A percentile compares a stretch with the other conserved stretches of the same genome.
Evolutionary conservation across 2,888 invertebrate genomes (phyloP).

Genomic region (Chrysolina americana): DNA sequence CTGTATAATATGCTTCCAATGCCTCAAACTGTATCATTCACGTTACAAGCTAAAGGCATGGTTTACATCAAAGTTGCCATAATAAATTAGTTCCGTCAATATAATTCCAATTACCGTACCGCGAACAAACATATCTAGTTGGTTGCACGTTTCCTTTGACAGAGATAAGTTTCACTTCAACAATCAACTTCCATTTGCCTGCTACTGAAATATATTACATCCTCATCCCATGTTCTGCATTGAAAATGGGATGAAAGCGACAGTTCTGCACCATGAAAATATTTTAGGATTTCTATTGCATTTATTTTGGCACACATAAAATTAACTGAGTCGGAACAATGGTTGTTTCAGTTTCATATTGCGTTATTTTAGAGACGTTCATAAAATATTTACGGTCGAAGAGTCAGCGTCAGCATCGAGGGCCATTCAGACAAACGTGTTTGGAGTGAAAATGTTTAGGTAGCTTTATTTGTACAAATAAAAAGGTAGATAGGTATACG

Average conservation of each 20-base stretch:
- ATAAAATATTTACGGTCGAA: too few species aligned
- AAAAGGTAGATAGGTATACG: too few species aligned
- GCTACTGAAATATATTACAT: not conserved
- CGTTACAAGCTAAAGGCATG: too few species aligned
- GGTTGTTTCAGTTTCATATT: too few species aligned
- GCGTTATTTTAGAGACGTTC: too few species aligned
- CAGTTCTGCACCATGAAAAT: too few species aligned
- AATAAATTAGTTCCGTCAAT: not conserved
- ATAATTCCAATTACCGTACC: not conserved
- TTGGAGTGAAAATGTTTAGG: too few species aligned
- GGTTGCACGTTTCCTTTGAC: not conserved
- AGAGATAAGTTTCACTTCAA: not conserved
- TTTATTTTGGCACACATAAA: not conserved
- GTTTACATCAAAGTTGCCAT: too few species aligned
- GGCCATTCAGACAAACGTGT: too few species aligned
- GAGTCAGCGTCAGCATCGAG: too few species aligned
- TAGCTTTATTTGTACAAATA: too few species aligned
- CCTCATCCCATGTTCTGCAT: not conserved
- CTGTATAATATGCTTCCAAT: too few species aligned
- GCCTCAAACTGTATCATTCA: not conserved
- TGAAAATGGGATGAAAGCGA: not conserved
- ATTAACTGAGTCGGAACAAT: not conserved
- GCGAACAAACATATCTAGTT: not conserved
- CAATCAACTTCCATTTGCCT: not conserved
- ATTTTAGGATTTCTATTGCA: not conserved